Percentiles rank a stretch among this genome's conserved stretches.
Conservation (phyloP, 2,888 invertebrate genomes). For the Heliconius sara region DNA sequence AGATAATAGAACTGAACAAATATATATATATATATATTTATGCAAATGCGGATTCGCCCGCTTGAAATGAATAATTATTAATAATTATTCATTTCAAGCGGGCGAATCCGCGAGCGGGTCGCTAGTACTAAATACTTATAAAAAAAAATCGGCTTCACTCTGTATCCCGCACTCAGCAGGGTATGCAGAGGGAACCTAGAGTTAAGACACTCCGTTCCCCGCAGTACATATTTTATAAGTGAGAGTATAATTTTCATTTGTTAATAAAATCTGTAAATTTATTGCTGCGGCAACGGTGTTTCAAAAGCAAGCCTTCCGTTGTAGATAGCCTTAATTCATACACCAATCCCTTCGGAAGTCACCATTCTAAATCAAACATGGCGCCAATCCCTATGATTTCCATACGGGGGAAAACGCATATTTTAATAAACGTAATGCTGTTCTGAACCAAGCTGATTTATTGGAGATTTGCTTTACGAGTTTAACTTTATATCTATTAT, state of each 20-base stretch:
- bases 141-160: too few species aligned
- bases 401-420: slow-evolving; percentile 64
- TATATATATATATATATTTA: too few species aligned
- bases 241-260: slow-evolving; percentile 40
- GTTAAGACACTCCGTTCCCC: too few species aligned
- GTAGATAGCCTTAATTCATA: slow-evolving; percentile 69
- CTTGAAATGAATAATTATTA: too few species aligned
- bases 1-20: too few species aligned
- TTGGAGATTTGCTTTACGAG: slow-evolving; percentile 45
- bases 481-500: slow-evolving; percentile 27
- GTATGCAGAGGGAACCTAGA: too few species aligned
- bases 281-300: slow-evolving; percentile 65
- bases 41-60: too few species aligned
- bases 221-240: not conserved
- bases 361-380: slow-evolving; percentile 80
- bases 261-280: slow-evolving; percentile 55
- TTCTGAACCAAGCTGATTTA: slow-evolving; percentile 59
- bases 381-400: slow-evolving; percentile 66
- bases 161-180: too few species aligned
- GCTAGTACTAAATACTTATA: not conserved
- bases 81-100: too few species aligned
- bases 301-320: slow-evolving; percentile 65
- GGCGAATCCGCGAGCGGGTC: too few species aligned
- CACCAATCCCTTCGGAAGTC: slow-evolving; percentile 72
- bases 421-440: slow-evolving; percentile 72